Percentiles rank a stretch among this genome's conserved stretches.
These are phyloP conservation scores for Pseudomyrmex cubaensis DNA, from an alignment of 1,140 invertebrate species.

Conservation along the genomic window DNA sequence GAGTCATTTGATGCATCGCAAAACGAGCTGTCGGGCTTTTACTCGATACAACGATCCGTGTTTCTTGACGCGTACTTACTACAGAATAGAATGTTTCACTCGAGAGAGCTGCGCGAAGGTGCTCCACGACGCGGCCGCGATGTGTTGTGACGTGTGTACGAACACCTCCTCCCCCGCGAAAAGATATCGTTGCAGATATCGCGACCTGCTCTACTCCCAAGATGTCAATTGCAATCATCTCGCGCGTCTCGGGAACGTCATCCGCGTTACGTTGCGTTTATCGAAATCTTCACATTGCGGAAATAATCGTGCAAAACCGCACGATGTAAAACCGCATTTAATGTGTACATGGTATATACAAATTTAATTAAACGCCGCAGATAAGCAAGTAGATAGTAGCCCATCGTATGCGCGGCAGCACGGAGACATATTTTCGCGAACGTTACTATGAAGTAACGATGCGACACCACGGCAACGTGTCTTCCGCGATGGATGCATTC, in stretches of 20 bases:
- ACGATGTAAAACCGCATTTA: not conserved
- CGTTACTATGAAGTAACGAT: not conserved
- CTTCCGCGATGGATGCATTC: conserved; percentile 24
- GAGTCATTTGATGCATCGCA: conserved; percentile 50
- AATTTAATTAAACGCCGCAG: conserved; percentile 7
- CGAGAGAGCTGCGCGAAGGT: not conserved
- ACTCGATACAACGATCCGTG: conserved; percentile 12
- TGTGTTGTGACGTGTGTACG: not conserved
- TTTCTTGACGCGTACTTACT: conserved; percentile 40
- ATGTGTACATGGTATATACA: not conserved
- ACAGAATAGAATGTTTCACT: conserved; percentile 32
- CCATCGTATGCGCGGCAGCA: too few species aligned
- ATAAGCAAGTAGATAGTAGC: not conserved
- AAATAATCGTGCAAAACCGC: not conserved
- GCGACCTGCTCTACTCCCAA: not conserved
- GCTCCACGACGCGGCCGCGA: not conserved
- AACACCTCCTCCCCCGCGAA: not conserved
- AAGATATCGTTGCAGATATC: not conserved
- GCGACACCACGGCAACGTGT: not conserved
- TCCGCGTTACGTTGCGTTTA: not conserved
- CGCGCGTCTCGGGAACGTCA: not conserved
- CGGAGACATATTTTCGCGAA: not conserved
- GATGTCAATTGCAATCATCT: conserved; percentile 15
- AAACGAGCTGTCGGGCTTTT: conserved; percentile 57
- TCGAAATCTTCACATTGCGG: not conserved